Conservation (phyloP, 2,113 vertebrate species). For the Strigops habroptila region DNA sequence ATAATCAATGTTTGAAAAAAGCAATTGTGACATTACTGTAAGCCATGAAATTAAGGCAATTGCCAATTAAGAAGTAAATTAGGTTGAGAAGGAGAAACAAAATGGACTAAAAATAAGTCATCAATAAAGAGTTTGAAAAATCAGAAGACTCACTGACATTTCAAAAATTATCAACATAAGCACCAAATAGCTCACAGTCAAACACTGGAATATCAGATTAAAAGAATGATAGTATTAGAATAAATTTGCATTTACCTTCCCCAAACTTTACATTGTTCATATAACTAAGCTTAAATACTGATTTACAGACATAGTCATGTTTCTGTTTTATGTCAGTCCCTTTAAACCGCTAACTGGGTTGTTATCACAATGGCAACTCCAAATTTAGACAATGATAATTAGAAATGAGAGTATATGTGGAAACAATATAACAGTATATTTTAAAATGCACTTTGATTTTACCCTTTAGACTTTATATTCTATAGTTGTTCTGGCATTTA, state of each 20-base stretch:
- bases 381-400: not conserved
- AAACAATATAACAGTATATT: not conserved
- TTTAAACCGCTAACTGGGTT: not conserved
- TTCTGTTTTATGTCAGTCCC: not conserved
- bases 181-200: not conserved
- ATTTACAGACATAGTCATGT: not conserved
- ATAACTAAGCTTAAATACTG: not conserved
- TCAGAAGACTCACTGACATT: fast-evolving
- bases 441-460: not conserved
- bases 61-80: not conserved
- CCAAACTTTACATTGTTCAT: not conserved
- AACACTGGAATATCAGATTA: not conserved
- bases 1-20: not conserved
- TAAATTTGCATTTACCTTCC: not conserved
- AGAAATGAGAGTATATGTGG: not conserved
- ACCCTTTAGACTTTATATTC: not conserved
- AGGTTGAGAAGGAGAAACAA: not conserved
- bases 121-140: not conserved
- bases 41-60: not conserved
- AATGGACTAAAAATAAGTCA: not conserved
- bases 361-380: not conserved
- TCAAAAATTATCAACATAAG: not conserved
- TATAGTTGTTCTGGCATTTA: not conserved
- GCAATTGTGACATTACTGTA: not conserved
- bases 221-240: not conserved